Evolutionary conservation across 2,113 vertebrate genomes (phyloP), one percentile per base, ranked within the genome.

Genomic region (Dolichotis patagonum): DNA sequence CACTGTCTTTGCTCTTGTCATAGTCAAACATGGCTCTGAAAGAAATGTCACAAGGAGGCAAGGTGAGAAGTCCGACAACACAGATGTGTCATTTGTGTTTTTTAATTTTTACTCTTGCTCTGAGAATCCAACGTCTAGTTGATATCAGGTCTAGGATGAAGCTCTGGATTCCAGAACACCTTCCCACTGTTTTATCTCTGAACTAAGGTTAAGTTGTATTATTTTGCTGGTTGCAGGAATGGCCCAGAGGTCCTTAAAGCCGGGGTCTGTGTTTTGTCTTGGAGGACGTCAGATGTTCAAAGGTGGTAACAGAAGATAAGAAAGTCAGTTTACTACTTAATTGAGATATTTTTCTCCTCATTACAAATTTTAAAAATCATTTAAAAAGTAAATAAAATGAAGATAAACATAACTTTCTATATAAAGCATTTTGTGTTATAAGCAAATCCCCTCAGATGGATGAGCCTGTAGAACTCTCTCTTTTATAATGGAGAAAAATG

Each of bases 11-110:
- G 96, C 99, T 98, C 98, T 99, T 99, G 97, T 99, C 99, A 71
- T 99, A 99, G 98, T 99, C 99, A 98, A 99, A 99, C 98, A 99
- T 99, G 38, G 99, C 99, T 98, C 99, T 99, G 97, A 28, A 83
- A 95, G 83, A 93, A 93, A 90, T 1, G 38, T 94, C 5, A 97
- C 91, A 52, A 91, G 91, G 94, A 0, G 83, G 73, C 92, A 12
- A n/a, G 7, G 75, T 58, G 65, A 93, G 77, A 28, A 14, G 24
- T 63, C 17, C 19, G 75, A 41, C 0, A 46, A 26, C 78, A 46
- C 7, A 22, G n/a, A 78, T 9, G 54, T 63, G 6, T 13, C 62
- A 43, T 26, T 67, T 22, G 11, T 9, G 7, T 0, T 93, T 91
- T 67, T 26, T 20, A 43, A 73, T 49, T 24, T 28, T 75, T 11